phyloP scores from a whole-genome alignment of 2,888 invertebrate genomes.

The Oscheius sp. region DNA sequence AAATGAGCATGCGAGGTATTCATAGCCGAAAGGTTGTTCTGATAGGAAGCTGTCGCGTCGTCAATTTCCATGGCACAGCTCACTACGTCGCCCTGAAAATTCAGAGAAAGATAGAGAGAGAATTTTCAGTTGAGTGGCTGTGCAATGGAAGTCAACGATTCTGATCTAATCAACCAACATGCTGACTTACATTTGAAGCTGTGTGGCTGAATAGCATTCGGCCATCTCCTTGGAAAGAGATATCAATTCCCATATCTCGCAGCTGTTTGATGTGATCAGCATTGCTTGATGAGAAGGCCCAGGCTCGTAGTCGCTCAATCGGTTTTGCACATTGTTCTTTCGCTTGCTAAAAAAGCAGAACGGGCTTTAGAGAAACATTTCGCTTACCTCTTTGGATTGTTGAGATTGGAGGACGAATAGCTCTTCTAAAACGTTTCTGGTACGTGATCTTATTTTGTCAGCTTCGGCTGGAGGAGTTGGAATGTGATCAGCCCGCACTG shows the following conservation, averaged over 20 bases:
- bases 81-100: slow-evolving; percentile 48
- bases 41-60: background rate
- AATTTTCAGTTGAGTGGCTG: background rate
- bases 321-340: too few species aligned
- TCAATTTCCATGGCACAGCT: slow-evolving; percentile 48
- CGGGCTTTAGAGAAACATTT: background rate
- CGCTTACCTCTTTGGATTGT: slow-evolving; percentile 29
- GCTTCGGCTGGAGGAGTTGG: slow-evolving; percentile 46
- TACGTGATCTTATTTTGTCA: slow-evolving; percentile 43
- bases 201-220: slow-evolving; percentile 87
- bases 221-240: slow-evolving; percentile 87
- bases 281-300: slow-evolving; percentile 80
- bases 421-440: slow-evolving; percentile 53
- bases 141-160: slow-evolving; percentile 2
- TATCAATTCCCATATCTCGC: slow-evolving; percentile 92
- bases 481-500: slow-evolving; percentile 36
- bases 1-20: slow-evolving; percentile 18
- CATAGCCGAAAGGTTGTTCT: background rate
- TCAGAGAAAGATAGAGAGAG: background rate
- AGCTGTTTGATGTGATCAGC: slow-evolving; percentile 86
- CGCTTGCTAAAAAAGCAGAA: background rate
- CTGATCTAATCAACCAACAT: background rate
- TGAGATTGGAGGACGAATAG: slow-evolving; percentile 29
- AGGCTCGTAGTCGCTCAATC: slow-evolving; percentile 70
- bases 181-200: background rate